phyloP scores from a whole-genome alignment of 2,113 vertebrate species.

The Phainopepla nitens region DNA sequence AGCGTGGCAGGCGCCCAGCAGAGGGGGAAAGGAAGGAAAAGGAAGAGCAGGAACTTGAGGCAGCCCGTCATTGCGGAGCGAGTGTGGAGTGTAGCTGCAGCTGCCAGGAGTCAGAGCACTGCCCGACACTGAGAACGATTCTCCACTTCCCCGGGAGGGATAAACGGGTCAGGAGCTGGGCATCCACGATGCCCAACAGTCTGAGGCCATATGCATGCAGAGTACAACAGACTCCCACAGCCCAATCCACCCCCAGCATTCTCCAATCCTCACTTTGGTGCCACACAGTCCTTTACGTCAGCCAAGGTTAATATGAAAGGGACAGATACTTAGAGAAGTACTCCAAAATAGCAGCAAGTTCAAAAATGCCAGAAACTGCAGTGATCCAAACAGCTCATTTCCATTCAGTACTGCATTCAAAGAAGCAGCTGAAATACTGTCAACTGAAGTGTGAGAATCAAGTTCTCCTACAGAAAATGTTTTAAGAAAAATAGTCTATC shows the following conservation, averaged over 20 bases:
- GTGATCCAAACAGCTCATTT: background rate
- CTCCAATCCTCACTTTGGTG: background rate
- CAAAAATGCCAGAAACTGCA: background rate
- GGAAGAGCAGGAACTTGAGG: background rate
- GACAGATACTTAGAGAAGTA: background rate
- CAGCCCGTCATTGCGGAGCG: background rate
- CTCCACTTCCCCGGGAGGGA: background rate
- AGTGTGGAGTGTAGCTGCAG: background rate
- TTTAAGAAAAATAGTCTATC: background rate
- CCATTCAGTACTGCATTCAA: background rate
- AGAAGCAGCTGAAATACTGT: background rate
- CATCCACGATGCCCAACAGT: background rate
- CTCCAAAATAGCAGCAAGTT: background rate
- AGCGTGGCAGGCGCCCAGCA: background rate
- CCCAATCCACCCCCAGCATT: background rate
- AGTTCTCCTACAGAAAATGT: background rate
- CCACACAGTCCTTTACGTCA: background rate
- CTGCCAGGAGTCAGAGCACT: background rate
- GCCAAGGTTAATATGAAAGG: background rate
- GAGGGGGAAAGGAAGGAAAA: background rate
- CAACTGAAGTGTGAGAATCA: background rate
- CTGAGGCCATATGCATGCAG: background rate
- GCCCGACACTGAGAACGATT: background rate
- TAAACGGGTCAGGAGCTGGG: background rate
- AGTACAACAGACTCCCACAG: background rate